phyloP scores from a whole-genome alignment of 2,888 invertebrate genomes.

The Mantis religiosa region DNA sequence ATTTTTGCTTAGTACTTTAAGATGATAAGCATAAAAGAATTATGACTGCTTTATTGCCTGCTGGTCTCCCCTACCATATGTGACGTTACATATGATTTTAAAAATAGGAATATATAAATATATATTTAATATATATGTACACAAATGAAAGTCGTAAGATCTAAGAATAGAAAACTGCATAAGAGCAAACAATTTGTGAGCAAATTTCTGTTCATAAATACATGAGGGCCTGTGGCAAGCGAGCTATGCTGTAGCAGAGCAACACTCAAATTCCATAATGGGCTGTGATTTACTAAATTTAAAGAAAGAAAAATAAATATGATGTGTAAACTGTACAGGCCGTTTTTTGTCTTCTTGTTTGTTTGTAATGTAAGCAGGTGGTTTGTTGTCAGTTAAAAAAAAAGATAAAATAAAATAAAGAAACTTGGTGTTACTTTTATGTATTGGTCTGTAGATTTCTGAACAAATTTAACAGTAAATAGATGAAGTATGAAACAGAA shows the following conservation, averaged over 20 bases:
- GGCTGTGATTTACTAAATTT: constrained; percentile 62
- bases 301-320: constrained; percentile 43
- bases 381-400: constrained; percentile 14
- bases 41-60: constrained; percentile 21
- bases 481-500: constrained; percentile 14
- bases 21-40: constrained; percentile 17
- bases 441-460: constrained; percentile 23
- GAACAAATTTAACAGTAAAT: constrained; percentile 17
- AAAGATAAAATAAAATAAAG: constrained; percentile 7
- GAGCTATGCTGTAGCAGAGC: constrained; percentile 37
- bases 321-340: constrained; percentile 56
- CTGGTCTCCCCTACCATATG: constrained; percentile 27
- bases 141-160: background rate
- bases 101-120: background rate
- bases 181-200: background rate
- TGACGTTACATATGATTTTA: constrained; percentile 7
- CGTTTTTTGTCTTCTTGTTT: constrained; percentile 58
- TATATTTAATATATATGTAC: background rate
- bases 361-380: constrained; percentile 27
- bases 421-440: constrained; percentile 28
- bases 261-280: constrained; percentile 64
- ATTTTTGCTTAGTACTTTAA: constrained; percentile 28
- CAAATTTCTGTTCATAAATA: background rate
- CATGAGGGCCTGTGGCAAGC: background rate
- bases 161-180: background rate